Conservation (phyloP, 1,140 invertebrate species). For the Habropoda laboriosa region DNA sequence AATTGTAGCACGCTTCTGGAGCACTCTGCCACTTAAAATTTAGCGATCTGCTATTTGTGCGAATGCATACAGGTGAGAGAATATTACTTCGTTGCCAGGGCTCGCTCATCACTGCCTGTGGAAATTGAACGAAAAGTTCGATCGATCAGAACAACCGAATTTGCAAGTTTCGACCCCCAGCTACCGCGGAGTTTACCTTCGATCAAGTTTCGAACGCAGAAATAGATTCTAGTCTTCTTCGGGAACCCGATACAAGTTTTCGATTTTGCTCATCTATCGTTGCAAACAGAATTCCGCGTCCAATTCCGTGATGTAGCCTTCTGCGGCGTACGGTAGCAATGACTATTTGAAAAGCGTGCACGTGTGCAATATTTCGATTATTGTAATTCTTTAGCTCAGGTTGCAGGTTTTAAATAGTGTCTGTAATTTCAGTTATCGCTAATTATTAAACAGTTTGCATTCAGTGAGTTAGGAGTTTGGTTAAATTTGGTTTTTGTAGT, state of each 20-base stretch:
- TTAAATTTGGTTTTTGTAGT: no score
- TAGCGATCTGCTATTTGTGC: neutral
- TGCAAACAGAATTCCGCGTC: neutral
- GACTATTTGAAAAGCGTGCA: no score
- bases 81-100: neutral
- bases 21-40: neutral
- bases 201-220: neutral
- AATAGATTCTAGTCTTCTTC: neutral
- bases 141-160: constrained; percentile 7
- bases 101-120: neutral
- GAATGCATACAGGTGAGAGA: neutral
- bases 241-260: neutral
- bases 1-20: neutral
- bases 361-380: no score
- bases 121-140: constrained; percentile 18
- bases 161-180: constrained; percentile 2
- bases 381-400: no score
- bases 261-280: neutral
- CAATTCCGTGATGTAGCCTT: no score
- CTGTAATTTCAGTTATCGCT: no score
- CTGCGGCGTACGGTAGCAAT: no score
- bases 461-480: no score
- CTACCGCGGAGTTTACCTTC: neutral
- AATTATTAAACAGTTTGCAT: no score
- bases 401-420: no score